These are phyloP conservation scores for Anoplius nigerrimus DNA, from an alignment of 2,888 invertebrate genomes.

Conservation along the genomic window DNA sequence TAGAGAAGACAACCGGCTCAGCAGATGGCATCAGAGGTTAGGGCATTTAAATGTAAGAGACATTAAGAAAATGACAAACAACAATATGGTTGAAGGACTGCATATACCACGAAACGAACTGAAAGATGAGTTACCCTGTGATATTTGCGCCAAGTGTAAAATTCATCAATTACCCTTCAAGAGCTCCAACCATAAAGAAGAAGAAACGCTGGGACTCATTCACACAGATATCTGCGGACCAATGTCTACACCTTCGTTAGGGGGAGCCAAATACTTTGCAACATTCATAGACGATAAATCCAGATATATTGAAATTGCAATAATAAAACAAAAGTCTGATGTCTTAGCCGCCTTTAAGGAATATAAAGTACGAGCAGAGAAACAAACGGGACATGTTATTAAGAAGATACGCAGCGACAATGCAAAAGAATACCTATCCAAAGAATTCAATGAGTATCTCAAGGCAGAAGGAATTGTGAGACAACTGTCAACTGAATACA, in stretches of 20 bases:
- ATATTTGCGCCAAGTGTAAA: no score
- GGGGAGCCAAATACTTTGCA: no score
- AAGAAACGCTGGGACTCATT: no score
- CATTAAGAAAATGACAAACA: no score
- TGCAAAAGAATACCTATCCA: background rate
- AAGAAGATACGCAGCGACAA: conserved; percentile 5
- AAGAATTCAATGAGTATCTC: background rate
- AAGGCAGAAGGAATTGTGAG: background rate
- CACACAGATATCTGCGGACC: no score
- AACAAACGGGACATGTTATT: background rate
- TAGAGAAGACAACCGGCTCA: background rate
- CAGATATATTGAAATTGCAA: background rate
- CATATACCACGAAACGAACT: no score
- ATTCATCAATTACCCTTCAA: no score
- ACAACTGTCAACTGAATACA: background rate
- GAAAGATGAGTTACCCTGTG: no score
- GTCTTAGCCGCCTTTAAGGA: background rate
- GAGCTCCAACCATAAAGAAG: no score
- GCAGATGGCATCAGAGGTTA: conserved; percentile 16
- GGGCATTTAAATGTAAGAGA: conserved; percentile 17
- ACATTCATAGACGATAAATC: conserved; percentile 8
- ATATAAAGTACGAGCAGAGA: background rate
- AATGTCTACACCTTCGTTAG: no score
- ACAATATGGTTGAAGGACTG: no score
- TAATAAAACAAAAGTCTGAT: background rate